Base-by-base conservation (phyloP, 2,888 invertebrate species). In the Masnerella sp. region DNA sequence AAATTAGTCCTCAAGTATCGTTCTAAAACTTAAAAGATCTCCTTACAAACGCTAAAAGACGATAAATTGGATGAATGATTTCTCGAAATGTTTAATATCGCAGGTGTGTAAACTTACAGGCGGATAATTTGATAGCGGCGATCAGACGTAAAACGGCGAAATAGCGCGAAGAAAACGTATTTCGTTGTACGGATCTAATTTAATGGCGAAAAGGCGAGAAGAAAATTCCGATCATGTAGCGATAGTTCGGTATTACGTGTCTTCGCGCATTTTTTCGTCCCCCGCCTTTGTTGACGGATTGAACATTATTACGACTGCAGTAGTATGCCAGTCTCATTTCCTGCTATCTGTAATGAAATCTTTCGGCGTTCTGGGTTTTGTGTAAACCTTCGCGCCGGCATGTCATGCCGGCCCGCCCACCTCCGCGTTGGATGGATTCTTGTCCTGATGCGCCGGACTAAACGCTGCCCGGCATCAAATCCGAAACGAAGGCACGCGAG, bases 281-380 rank as follows among this genome's bases (percentile, higher is more conserved):
- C n/a, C 22, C 38, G 30, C 32, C 15, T 58, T 64, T 64, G 70
- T 71, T 58, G 71, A 71, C 52, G 75, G 75, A 83, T 82, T 79
- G 79, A 74, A 79, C 80, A 79, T 83, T 82, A 83, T 81, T 81
- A 77, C 79, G 77, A 75, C 77, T 80, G 81, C 79, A 74, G 76
- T 74, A 79, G 38, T 51, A 45, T 75, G 80, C 78, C 78, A 77
- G 75, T 79, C 81, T 82, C 80, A 81, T 83, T 83, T 79, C 78
- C 79, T 71, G 72, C 72, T 82, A 84, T 84, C 84, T 83, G 81
- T 84, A 84, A 84, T 84, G 82, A 81, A 83, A 84, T 84, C 83
- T 84, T 81, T 77, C 70, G 72, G 61, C 61, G 47, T 64, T 68
- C 52, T 42, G 51, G 40, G 58, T 59, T 68, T 68, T 64, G 62